Base-by-base conservation (phyloP, 2,888 invertebrate species). In the Endotricha flammealis region DNA sequence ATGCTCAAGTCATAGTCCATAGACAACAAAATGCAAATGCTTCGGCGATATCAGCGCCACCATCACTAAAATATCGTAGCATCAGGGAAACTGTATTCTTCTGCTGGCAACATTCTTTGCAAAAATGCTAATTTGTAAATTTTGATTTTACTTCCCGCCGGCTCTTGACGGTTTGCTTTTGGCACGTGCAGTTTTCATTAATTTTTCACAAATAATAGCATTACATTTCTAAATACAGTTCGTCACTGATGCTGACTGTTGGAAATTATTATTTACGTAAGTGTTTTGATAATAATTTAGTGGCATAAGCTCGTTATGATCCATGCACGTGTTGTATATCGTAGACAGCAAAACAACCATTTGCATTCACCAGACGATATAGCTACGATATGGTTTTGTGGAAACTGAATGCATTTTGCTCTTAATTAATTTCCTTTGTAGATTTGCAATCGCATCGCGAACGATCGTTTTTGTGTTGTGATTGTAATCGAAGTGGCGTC, bases 321-420 rank as follows among this genome's bases (percentile, higher is more conserved):
- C 54, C 69, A 64, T 75, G 81, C 83, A 83, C 82, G 83, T 85
- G 81, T 82, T 79, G 61, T 71, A 48, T 66, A 68, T 62, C 57
- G 69, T 79, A 78, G 74, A 73, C 74, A 72, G 69, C 72, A 80
- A 83, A 80, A 83, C 80, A 81, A 82, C 81, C 78, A 81, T 83
- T 82, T 80, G 77, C 77, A 74, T 76, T 76, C 61, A 54, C 60
- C 63, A 67, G 57, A 61, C 61, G 57, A 57, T 69, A 64, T 76
- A 83, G 81, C 74, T 83, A 81, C 76, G 82, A 81, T 83, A 82
- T 82, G 82, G 81, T 73, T 68, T 68, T 56, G 32, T 41, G 41
- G 14, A 46, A 37, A 38, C 23, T 46, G 25, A 32, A 33, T 51
- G 40, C 32, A 39, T 39, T 39, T 48, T 41, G 16, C 34, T 32